Evolutionary conservation across 2,113 vertebrate species (phyloP).

Genomic region (Orcinus orca): DNA sequence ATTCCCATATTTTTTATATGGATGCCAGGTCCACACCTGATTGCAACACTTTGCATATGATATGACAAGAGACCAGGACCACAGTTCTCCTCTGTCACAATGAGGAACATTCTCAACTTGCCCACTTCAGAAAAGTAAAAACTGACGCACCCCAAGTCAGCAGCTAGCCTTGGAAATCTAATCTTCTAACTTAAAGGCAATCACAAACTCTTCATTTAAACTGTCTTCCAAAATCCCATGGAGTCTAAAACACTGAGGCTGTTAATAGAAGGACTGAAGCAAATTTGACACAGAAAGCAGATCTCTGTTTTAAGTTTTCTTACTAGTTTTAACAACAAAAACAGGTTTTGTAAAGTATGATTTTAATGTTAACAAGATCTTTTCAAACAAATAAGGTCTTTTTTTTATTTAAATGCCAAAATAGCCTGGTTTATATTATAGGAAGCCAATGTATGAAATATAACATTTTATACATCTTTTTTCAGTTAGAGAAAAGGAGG

Average conservation of each 20-base stretch:
- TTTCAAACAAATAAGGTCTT: constrained; percentile 37
- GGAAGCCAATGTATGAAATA: constrained; percentile 22
- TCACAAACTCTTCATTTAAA: not conserved
- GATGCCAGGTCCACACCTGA: not conserved
- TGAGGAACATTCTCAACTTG: not conserved
- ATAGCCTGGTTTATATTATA: constrained; percentile 22
- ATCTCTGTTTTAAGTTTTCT: constrained; percentile 9
- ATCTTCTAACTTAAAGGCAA: constrained; percentile 48
- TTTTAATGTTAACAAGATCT: constrained; percentile 29
- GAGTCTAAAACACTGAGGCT: not conserved
- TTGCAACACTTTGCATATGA: too few species aligned
- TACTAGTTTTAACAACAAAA: constrained; percentile 38
- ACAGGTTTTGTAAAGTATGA: constrained; percentile 27
- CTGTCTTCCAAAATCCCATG: not conserved
- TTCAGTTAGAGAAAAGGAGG: constrained; percentile 38
- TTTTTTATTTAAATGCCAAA: constrained; percentile 51
- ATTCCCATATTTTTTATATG: not conserved
- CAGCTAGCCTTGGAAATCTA: not conserved
- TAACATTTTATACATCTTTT: constrained; percentile 26
- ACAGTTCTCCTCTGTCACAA: not conserved
- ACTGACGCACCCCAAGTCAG: not conserved
- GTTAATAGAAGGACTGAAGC: not conserved
- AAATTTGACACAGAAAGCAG: not conserved
- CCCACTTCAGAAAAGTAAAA: not conserved
- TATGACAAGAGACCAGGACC: not conserved